Evolutionary conservation across 2,888 invertebrate genomes (phyloP).

Genomic region (Saturnia japonica): DNA sequence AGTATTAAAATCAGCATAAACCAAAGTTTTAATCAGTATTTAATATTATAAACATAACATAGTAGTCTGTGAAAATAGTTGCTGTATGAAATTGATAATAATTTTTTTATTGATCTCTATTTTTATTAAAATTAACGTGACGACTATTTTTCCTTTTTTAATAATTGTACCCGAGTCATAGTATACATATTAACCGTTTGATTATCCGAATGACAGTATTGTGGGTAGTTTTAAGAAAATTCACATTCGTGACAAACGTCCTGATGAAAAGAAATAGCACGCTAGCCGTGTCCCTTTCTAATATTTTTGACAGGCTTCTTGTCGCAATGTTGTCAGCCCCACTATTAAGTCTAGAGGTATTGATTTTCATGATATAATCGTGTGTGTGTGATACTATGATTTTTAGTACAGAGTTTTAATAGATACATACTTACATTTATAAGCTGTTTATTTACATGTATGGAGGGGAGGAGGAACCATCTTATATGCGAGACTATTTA

Average conservation of each 20-base stretch:
- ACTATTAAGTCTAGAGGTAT: too few species aligned
- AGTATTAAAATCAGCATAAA: not conserved
- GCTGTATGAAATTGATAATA: too few species aligned
- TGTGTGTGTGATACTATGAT: too few species aligned
- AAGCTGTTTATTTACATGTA: too few species aligned
- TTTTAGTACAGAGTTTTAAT: too few species aligned
- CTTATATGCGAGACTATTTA: too few species aligned
- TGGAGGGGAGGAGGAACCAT: too few species aligned
- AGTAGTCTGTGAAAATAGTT: not conserved
- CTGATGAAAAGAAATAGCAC: not conserved
- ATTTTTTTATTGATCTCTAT: too few species aligned
- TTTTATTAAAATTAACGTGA: too few species aligned
- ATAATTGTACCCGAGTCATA: conserved; percentile 10
- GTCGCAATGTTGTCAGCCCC: not conserved
- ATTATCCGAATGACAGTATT: conserved; percentile 11
- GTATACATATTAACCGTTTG: not conserved
- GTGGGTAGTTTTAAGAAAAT: conserved; percentile 10
- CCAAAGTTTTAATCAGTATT: not conserved
- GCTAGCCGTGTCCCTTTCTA: not conserved
- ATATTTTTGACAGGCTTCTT: not conserved
- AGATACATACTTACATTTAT: too few species aligned
- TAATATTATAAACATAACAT: too few species aligned
- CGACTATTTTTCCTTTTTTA: not conserved
- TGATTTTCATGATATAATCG: too few species aligned
- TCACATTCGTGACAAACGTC: not conserved